These are phyloP conservation scores for Zaprionus davidi DNA, from an alignment of 1,140 invertebrate genomes.

Conservation along the genomic window DNA sequence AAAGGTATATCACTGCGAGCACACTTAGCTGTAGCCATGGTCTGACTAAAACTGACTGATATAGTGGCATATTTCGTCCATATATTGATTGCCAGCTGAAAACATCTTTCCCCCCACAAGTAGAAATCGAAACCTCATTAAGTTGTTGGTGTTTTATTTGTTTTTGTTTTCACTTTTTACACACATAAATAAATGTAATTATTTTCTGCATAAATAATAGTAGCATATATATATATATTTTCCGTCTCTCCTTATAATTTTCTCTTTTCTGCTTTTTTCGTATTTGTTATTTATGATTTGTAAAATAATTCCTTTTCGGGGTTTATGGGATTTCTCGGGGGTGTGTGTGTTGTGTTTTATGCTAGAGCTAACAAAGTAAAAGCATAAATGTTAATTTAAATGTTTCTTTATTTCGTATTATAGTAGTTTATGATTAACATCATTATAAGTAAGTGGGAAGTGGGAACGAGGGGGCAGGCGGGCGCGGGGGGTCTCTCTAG, in stretches of 20 bases:
- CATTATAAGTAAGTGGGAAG: slow-evolving; percentile 48
- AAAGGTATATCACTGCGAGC: too few species aligned
- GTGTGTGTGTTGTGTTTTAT: slow-evolving; percentile 20
- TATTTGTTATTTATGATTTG: not conserved
- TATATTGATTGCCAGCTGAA: not conserved
- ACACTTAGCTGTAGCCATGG: too few species aligned
- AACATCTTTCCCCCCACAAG: not conserved
- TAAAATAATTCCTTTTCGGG: slow-evolving; percentile 51
- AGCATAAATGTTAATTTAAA: slow-evolving; percentile 60
- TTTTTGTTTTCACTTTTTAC: slow-evolving; percentile 46
- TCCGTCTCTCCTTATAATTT: not conserved
- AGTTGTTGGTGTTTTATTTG: slow-evolving; percentile 67
- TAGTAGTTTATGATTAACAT: slow-evolving; percentile 67
- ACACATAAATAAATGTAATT: slow-evolving; percentile 74
- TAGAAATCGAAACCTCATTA: not conserved
- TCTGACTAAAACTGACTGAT: too few species aligned
- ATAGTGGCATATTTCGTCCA: too few species aligned
- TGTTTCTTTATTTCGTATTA: slow-evolving; percentile 49
- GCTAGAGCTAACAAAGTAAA: slow-evolving; percentile 71
- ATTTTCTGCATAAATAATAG: slow-evolving; percentile 72
- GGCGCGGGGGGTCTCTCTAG: slow-evolving; percentile 48
- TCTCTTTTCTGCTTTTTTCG: not conserved
- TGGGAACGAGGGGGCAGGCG: not conserved
- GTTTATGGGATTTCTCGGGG: slow-evolving; percentile 8
- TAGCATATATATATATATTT: slow-evolving; percentile 41